Evolutionary conservation across 2,113 vertebrate genomes (phyloP).

Genomic region (Microcebus jonahi): DNA sequence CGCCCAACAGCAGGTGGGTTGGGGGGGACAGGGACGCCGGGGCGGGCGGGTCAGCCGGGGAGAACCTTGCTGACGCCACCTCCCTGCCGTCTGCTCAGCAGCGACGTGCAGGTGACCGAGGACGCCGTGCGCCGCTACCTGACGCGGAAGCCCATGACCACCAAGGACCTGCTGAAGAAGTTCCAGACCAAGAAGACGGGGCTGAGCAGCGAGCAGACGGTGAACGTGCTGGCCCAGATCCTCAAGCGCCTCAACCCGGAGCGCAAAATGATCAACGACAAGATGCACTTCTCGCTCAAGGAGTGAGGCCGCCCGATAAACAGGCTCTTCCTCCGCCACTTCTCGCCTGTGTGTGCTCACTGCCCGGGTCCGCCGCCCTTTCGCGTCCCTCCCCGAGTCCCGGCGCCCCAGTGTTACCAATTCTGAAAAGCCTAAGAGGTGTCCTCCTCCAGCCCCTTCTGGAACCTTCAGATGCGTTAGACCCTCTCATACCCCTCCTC

Average conservation of each 20-base stretch:
- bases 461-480: not conserved
- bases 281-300: conserved; percentile 97
- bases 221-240: conserved; percentile 96
- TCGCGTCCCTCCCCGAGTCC: not conserved
- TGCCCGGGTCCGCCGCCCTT: accelerated
- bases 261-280: conserved; percentile 93
- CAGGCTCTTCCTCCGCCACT: not conserved
- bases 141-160: conserved; percentile 96
- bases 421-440: accelerated
- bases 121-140: conserved; percentile 94
- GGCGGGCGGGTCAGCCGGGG: not conserved
- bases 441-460: not conserved
- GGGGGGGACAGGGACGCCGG: accelerated
- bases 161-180: conserved; percentile 96
- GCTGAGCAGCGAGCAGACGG: conserved; percentile 95
- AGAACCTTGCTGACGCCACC: not conserved
- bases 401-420: not conserved
- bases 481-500: not conserved
- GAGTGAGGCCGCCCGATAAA: conserved; percentile 81
- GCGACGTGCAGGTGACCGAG: conserved; percentile 94
- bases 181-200: conserved; percentile 97
- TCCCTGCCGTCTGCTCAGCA: conserved; percentile 51
- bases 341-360: not conserved
- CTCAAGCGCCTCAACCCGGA: conserved; percentile 95
- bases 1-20: conserved; percentile 90